Evolutionary conservation across 2,113 vertebrate genomes (phyloP), one percentile per base, ranked within the genome.

Genomic region (Sturnus vulgaris): DNA sequence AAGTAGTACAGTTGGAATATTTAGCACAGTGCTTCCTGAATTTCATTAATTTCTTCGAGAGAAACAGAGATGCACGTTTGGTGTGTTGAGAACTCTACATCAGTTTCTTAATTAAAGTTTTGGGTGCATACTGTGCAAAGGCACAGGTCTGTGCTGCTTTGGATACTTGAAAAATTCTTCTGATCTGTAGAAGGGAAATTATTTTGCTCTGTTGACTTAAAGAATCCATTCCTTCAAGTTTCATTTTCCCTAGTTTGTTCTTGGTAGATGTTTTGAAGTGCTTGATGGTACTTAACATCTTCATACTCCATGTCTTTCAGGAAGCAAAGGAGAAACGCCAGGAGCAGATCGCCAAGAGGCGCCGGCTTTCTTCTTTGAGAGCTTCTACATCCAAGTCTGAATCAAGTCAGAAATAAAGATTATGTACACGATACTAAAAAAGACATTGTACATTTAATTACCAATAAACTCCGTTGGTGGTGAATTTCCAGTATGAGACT

Each of bases 261-360:
- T 88, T 39, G 31, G 21, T 84, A 20, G 42, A 11, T 84, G 8
- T 47, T 73, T 23, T 21, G 5, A 49, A 70, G 30, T 27, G 4
- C 4, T 42, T 33, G 5, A 12, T 46, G 0, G 9, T 30, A 1
- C 0, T 7, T 63, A 70, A 66, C 1, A 2, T 31, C 3, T 64
- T 28, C 16, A 8, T 47, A 20, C 8, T 82, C 3, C 5, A 1
- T 72, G 13, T 11, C 76, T 40, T 98, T 93, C 96, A 99, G 99
- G 99, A 99, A 96, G 99, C 99, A 90, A 99, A 99, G 96, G 99
- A 99, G 96, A 99, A 99, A 94, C 98, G 99, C 18, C 99, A 99
- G 97, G 99, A 99, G 97, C 98, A 99, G 98, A 99, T 99, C 16
- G 99, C 99, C 8, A 99, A 99, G 98, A 98, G 99, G 55, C 99